Conservation (phyloP, 2,888 invertebrate species). For the Drosophila diplacantha region DNA sequence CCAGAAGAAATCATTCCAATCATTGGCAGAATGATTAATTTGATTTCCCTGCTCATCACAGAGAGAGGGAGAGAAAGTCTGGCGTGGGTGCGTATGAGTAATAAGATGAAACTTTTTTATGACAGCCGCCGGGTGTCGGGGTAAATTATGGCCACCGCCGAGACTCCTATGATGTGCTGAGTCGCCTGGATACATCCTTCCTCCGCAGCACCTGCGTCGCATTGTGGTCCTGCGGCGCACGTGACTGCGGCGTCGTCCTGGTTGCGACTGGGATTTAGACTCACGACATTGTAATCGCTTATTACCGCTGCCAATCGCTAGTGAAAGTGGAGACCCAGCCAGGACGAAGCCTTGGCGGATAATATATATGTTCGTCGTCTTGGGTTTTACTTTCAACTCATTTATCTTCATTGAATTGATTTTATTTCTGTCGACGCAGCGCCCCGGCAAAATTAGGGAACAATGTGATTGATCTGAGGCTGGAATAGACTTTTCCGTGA, state of each 20-base stretch:
- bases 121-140: conserved; percentile 39
- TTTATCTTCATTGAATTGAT: conserved; percentile 58
- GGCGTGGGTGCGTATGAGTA: conserved; percentile 42
- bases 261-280: conserved; percentile 34
- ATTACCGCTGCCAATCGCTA: conserved; percentile 53
- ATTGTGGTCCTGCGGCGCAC: conserved; percentile 34
- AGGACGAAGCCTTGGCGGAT: background rate
- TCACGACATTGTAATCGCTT: conserved; percentile 59
- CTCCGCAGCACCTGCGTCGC: conserved; percentile 33
- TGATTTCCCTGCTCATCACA: conserved; percentile 37
- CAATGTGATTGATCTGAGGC: conserved; percentile 38
- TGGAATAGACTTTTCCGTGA: conserved; percentile 1
- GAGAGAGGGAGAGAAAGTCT: background rate
- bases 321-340: conserved; percentile 38
- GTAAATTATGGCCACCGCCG: conserved; percentile 46
- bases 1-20: conserved; percentile 34
- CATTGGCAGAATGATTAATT: conserved; percentile 60
- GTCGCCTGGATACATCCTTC: conserved; percentile 9
- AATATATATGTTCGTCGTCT: conserved; percentile 15
- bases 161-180: conserved; percentile 21
- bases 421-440: conserved; percentile 20
- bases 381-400: conserved; percentile 38
- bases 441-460: conserved; percentile 12
- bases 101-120: conserved; percentile 57
- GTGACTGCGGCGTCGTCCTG: conserved; percentile 40